Evolutionary conservation across 2,888 invertebrate species (phyloP), one percentile per base, ranked within the genome.

Genomic region (Aricia artaxerxes): DNA sequence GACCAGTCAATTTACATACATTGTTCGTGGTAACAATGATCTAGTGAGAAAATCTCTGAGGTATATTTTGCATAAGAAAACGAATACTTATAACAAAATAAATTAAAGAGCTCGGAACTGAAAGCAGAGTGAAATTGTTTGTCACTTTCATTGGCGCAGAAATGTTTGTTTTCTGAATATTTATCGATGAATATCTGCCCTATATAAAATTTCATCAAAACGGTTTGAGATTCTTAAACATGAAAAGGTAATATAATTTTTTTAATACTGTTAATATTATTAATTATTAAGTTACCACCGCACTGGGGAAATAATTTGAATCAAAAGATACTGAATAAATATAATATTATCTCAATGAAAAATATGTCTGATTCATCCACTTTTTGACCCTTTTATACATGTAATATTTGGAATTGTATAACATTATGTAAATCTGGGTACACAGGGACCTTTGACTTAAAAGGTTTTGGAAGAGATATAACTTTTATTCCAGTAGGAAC

Each of bases 1-100:
- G 53, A 73, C 78, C 78, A 73, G 24, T 49, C 69, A 44, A 78
- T 78, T 78, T 78, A 72, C 78, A 78, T 78, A 78, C 78, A 78
- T 78, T 78, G 69, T 69, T 35, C 35, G 69, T 35, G 13, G 64
- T 38, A 35, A 38, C 69, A 69, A 69, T 35, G 69, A 69, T 38
- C 4, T 69, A 16, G 13, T 69, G 13, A 35, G 69, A 69, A 69
- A 38, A 69, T 16, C 38, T 69, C 35, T 69, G 5, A 69, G 69
- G 69, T 35, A 69, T 69, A 69, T 38, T 69, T 38, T 69, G 69
- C 69, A 38, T 69, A 69, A 69, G 24, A 0, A 61, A 9, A 1
- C 7, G 7, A 61, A 1, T 44, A n/a, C n/a, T n/a, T n/a, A 44
- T 9, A 44, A 44, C 44, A 44, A 44, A 9, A 1, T 44, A 49